Evolutionary conservation across 1,140 invertebrate species (phyloP), one percentile per base, ranked within the genome.

Genomic region (Frieseomelitta varia): DNA sequence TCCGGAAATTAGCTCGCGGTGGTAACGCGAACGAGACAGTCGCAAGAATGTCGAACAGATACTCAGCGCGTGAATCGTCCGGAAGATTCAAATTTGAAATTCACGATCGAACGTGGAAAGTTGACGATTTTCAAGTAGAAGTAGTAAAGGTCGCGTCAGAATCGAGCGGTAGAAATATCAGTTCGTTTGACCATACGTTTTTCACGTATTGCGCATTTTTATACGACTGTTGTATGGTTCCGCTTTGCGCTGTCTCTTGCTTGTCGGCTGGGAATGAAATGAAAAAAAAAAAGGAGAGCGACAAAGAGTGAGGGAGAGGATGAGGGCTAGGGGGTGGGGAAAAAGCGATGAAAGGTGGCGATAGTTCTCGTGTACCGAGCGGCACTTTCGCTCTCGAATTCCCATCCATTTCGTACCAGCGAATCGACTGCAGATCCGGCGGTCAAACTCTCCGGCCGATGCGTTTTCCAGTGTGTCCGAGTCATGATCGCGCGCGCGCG

Each of bases 311-410:
- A 51, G 30, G 34, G 51, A 53, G 34, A n/a, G 21, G 27, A 21
- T 1, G 19, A 17, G 24, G 8, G 15, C 1, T 17, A 19, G 15
- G 14, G 27, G 24, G 30, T 30, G 30, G 30, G 30, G 30, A 55
- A 51, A 63, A 12, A 51, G 3, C 2, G 56, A 81, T 14, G 61
- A 61, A 68, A 53, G 56, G 69, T 24, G 79, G 56, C 21, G 17
- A n/a, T 63, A 27, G n/a, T 76, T 47, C 27, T 30, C 17, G 47
- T 72, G 47, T 84, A 27, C 55, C 24, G 39, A 63, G 24, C 56
- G 27, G 69, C 84, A 85, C 80, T 82, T 83, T 85, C 73, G 47
- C 84, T 76, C 79, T 82, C 79, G 74, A 77, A 77, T 77, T 85
- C 73, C 84, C 80, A 83, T 85, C 65, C 80, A 51, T 85, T 85